Evolutionary conservation across 2,113 vertebrate genomes (phyloP).

Genomic region (Raja brachyura): DNA sequence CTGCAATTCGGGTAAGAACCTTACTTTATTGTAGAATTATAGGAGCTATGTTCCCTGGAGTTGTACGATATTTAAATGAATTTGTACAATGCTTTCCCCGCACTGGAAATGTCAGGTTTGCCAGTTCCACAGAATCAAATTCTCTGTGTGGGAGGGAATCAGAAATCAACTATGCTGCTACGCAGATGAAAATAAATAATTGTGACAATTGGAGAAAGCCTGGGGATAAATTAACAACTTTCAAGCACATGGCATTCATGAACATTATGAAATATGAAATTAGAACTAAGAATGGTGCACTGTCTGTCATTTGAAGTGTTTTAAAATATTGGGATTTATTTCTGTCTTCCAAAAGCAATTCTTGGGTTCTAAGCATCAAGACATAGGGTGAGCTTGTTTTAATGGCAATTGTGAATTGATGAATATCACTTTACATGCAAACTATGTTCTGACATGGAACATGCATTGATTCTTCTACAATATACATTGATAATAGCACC

Average conservation of each 20-base stretch:
- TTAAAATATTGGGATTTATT: too few relatives aligned
- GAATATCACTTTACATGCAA: not conserved
- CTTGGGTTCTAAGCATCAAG: not conserved
- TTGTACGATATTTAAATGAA: not conserved
- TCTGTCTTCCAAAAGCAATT: not conserved
- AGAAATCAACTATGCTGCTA: too few relatives aligned
- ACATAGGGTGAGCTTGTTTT: not conserved
- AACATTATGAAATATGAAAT: not conserved
- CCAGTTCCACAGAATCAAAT: not conserved
- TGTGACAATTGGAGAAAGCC: not conserved
- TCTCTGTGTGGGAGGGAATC: not conserved
- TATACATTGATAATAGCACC: too few relatives aligned
- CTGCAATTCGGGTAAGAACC: constrained; percentile 81
- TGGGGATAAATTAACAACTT: not conserved
- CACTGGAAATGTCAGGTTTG: not conserved
- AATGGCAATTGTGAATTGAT: not conserved
- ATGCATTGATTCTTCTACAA: not conserved
- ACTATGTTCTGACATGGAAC: not conserved
- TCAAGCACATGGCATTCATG: not conserved
- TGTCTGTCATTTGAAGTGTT: not conserved
- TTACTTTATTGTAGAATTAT: constrained; percentile 20
- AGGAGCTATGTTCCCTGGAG: not conserved
- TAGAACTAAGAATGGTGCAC: not conserved
- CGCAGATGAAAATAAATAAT: not conserved
- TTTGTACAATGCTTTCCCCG: not conserved